These are phyloP conservation scores for Aleiodes testaceus DNA, from an alignment of 2,888 invertebrate species.

Conservation along the genomic window DNA sequence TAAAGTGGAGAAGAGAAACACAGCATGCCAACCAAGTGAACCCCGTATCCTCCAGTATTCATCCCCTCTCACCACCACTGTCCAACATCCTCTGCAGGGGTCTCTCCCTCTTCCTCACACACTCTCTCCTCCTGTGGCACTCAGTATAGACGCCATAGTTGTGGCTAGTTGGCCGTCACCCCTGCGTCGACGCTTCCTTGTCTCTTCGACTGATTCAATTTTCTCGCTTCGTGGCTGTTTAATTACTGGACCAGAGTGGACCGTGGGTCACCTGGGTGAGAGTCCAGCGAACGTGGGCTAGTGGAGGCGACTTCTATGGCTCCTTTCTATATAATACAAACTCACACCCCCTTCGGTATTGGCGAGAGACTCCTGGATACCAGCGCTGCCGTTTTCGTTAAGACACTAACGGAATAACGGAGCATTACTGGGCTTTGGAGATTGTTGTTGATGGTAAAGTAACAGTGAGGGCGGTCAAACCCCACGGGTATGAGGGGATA, in stretches of 20 bases:
- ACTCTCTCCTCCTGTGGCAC: slow-evolving; percentile 43
- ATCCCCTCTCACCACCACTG: slow-evolving; percentile 40
- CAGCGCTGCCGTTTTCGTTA: slow-evolving; percentile 54
- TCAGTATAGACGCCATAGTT: slow-evolving; percentile 68
- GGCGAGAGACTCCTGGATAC: slow-evolving; percentile 33
- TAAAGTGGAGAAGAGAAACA: slow-evolving; percentile 38
- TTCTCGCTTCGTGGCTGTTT: slow-evolving; percentile 72
- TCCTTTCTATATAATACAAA: slow-evolving; percentile 2
- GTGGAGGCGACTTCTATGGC: neutral
- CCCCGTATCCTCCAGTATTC: slow-evolving; percentile 27
- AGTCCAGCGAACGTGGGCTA: slow-evolving; percentile 10
- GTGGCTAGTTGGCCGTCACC: slow-evolving; percentile 72
- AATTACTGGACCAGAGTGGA: slow-evolving; percentile 72
- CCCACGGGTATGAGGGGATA: slow-evolving; percentile 37
- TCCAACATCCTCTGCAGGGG: slow-evolving; percentile 32
- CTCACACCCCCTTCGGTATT: slow-evolving; percentile 12
- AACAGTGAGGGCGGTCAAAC: slow-evolving; percentile 59
- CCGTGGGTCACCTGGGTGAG: slow-evolving; percentile 55
- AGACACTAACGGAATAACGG: slow-evolving; percentile 72
- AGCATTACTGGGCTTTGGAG: slow-evolving; percentile 60
- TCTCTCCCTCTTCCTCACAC: slow-evolving; percentile 29
- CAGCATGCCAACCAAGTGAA: slow-evolving; percentile 28
- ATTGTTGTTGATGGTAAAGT: slow-evolving; percentile 73
- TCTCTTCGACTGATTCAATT: slow-evolving; percentile 73
- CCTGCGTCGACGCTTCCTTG: slow-evolving; percentile 71